These are phyloP conservation scores for Ostrea denselamellosa DNA, from an alignment of 1,140 invertebrate species.

Conservation along the genomic window DNA sequence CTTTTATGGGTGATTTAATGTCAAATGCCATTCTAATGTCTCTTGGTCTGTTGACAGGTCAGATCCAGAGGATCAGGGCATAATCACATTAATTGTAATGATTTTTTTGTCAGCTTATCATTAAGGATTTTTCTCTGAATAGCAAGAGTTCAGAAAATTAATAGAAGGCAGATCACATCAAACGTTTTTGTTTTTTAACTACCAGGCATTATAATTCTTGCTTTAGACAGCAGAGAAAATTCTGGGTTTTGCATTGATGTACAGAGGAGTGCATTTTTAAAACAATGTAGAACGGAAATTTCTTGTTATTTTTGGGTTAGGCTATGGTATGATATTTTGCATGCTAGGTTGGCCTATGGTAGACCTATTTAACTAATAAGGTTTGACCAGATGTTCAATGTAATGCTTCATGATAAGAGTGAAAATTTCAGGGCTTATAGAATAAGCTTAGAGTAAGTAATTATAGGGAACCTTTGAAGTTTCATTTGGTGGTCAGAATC, in stretches of 20 bases:
- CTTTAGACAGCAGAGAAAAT: no score
- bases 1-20: constrained; percentile 8
- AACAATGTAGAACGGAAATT: no score
- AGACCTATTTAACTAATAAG: neutral
- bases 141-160: no score
- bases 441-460: neutral
- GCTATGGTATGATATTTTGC: no score
- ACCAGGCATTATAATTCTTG: no score
- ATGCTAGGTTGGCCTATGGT: no score
- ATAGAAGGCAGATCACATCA: no score
- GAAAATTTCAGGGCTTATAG: neutral
- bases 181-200: no score
- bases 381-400: neutral
- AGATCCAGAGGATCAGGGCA: neutral
- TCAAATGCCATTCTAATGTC: neutral
- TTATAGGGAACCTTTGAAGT: neutral
- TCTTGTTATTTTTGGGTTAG: no score
- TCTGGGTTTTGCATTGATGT: no score
- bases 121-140: neutral
- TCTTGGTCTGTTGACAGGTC: neutral
- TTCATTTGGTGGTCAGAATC: neutral
- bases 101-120: neutral
- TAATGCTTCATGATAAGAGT: neutral
- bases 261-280: no score
- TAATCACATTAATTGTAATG: neutral